phyloP scores from a whole-genome alignment of 1,140 invertebrate genomes.

The Palaemon carinicauda region DNA sequence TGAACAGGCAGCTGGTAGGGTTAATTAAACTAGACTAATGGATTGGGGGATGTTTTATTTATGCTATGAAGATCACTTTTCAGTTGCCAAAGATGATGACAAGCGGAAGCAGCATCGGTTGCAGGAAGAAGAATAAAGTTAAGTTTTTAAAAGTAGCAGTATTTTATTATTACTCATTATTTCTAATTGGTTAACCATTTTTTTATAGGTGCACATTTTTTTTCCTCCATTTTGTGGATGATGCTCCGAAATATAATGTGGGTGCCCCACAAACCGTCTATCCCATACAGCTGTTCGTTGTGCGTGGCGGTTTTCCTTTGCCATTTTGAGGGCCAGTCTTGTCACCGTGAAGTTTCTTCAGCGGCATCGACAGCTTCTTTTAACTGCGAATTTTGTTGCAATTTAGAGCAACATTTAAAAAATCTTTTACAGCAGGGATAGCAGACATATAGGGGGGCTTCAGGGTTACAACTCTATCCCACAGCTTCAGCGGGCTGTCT shows the following conservation, averaged over 20 bases:
- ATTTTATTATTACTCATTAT: no score
- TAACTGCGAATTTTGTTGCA: conserved; percentile 3
- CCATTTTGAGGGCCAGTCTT: neutral
- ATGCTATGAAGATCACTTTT: conserved; percentile 38
- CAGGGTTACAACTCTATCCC: conserved; percentile 50
- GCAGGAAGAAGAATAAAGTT: conserved; percentile 20
- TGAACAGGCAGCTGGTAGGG: conserved; percentile 42
- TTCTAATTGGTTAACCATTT: no score
- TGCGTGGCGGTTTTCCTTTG: conserved; percentile 6
- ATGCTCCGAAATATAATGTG: conserved; percentile 24
- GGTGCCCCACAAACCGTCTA: conserved; percentile 30
- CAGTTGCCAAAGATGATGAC: neutral
- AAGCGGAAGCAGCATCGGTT: neutral
- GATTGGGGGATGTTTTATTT: conserved; percentile 37
- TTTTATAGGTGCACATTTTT: no score
- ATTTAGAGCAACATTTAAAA: conserved; percentile 13
- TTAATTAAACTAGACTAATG: conserved; percentile 54
- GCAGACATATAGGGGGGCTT: conserved; percentile 21
- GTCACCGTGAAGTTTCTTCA: neutral
- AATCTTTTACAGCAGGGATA: conserved; percentile 34
- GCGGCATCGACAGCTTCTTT: neutral
- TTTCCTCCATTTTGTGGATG: no score
- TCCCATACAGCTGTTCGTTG: conserved; percentile 45
- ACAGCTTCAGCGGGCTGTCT: conserved; percentile 27
- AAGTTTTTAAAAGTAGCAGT: conserved; percentile 33